Base-by-base conservation (phyloP, 2,113 vertebrate species). In the Urocynchramus pylzowi region DNA sequence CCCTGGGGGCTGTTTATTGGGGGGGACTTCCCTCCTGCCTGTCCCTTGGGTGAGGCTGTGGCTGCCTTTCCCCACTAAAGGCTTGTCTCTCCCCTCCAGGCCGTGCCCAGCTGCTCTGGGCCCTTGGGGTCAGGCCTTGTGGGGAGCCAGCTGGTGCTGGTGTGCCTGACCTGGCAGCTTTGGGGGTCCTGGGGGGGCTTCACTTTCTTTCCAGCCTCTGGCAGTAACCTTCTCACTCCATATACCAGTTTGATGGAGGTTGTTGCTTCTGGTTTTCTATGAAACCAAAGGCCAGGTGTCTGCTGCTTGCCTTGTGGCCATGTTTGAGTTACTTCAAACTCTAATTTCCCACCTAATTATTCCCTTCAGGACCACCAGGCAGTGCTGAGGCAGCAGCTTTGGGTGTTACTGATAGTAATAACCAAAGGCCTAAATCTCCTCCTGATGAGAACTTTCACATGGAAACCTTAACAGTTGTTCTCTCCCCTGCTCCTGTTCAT, bases 221-320 rank as follows among this genome's bases (percentile, higher is more conserved):
- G 23, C 79, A 74, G 21, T 15, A 7, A 54, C 9, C 21, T 41
- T 60, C 35, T 60, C 22, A 6, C n/a, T 91, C 53, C 47, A 80
- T 19, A 23, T 5, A 16, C 0, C 0, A 59, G 4, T 68, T 47
- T 21, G 53, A 10, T 26, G 74, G 69, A 78, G 49, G 31, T 31
- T 28, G 35, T 28, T 65, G 19, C 9, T 13, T 71, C 35, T 60
- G 37, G 17, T 63, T 7, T 19, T 44, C 53, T 24, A 0, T 35
- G 59, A 65, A 80, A 30, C 19, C 4, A 0, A 56, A 37, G 60
- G 73, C 37, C 57, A 39, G 71, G 23, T n/a, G 6, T 65, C 45
- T 91, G 30, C 42, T 89, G 10, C 6, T 59, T 89, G 63, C 59
- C 11, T 2, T 6, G 33, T 44, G 64, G 49, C 24, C 5, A 0